Evolutionary conservation across 2,113 vertebrate species (phyloP).

Genomic region (Nycticorax nycticorax): DNA sequence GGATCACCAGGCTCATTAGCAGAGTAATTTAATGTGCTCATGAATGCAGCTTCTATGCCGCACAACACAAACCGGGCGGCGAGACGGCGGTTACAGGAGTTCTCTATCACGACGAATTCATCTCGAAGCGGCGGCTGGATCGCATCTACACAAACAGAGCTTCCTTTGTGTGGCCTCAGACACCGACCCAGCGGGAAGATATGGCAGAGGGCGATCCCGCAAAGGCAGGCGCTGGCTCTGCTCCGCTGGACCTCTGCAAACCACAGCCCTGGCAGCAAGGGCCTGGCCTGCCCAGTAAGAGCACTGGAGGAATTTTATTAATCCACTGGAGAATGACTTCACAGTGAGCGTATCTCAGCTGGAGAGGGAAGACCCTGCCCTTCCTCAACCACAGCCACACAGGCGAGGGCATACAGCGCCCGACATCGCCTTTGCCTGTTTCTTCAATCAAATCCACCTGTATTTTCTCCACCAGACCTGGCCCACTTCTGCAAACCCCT

Average conservation of each 20-base stretch:
- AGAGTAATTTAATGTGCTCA: not conserved
- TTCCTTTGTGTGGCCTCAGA: not conserved
- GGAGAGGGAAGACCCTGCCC: not conserved
- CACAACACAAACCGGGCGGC: not conserved
- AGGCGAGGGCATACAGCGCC: fast-evolving
- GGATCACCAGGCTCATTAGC: not conserved
- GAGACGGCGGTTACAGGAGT: fast-evolving
- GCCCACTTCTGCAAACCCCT: not conserved
- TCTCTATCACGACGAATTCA: not conserved
- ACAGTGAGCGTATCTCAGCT: fast-evolving
- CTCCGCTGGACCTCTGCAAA: not conserved
- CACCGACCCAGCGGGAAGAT: fast-evolving
- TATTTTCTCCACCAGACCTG: not conserved
- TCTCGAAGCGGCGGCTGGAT: not conserved
- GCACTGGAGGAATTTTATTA: not conserved
- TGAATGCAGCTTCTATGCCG: not conserved
- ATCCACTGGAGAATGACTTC: not conserved
- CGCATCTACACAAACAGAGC: fast-evolving
- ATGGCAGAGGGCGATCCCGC: not conserved
- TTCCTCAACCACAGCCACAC: too few relatives aligned
- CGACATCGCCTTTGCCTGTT: not conserved
- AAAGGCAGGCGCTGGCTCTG: not conserved
- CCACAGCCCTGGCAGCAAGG: not conserved
- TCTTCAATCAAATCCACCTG: not conserved
- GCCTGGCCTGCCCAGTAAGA: too few relatives aligned